Evolutionary conservation across 1,140 invertebrate species (phyloP).

Genomic region (Luehdorfia chinensis): DNA sequence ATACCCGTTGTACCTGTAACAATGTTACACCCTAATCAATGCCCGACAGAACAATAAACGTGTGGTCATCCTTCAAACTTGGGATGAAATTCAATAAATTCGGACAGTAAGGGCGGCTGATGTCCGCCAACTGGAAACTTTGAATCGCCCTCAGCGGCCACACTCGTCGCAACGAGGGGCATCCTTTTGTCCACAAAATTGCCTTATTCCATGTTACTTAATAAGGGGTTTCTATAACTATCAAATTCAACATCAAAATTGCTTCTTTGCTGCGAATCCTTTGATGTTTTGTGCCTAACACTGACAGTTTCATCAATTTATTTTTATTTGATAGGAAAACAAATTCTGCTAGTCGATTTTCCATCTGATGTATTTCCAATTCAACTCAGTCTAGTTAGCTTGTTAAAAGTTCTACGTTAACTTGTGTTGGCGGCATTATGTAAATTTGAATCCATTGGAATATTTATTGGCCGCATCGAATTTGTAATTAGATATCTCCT

Average conservation of each 20-base stretch:
- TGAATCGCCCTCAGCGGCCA: constrained; percentile 54
- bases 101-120: constrained; percentile 41
- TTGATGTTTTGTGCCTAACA: constrained; percentile 56
- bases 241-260: constrained; percentile 58
- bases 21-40: constrained; percentile 51
- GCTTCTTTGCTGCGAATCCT: constrained; percentile 50
- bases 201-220: constrained; percentile 61
- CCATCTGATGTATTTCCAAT: constrained; percentile 14
- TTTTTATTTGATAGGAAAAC: constrained; percentile 35
- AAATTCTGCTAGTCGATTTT: constrained; percentile 13
- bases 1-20: constrained; percentile 34
- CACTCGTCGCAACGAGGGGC: constrained; percentile 31
- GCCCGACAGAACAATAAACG: constrained; percentile 52
- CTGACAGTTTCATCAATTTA: constrained; percentile 30
- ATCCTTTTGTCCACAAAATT: constrained; percentile 70
- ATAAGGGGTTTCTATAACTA: constrained; percentile 67
- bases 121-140: constrained; percentile 58
- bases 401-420: constrained; percentile 23
- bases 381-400: constrained; percentile 18
- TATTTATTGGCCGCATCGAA: constrained; percentile 68
- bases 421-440: constrained; percentile 32
- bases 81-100: constrained; percentile 68
- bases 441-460: constrained; percentile 56
- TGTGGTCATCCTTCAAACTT: constrained; percentile 60
- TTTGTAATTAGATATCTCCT: constrained; percentile 63